A percentile compares a stretch with the other conserved stretches of the same genome.
Evolutionary conservation across 2,888 invertebrate genomes (phyloP).

Genomic region (Rhamnusium bicolor): DNA sequence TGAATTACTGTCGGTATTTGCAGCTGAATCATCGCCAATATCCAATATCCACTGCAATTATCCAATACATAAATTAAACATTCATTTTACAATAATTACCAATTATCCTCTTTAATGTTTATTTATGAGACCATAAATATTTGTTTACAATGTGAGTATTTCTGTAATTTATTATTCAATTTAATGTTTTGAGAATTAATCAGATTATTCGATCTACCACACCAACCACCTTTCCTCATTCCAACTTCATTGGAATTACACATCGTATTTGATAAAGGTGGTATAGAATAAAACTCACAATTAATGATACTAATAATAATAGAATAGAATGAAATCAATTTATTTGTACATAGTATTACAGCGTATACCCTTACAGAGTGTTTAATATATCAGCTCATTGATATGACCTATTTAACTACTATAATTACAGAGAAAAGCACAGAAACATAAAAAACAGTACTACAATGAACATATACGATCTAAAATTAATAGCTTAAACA

Average conservation of each 20-base stretch:
- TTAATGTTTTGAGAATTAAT: neutral
- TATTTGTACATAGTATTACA: no score
- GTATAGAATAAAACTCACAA: no score
- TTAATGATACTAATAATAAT: no score
- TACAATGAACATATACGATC: no score
- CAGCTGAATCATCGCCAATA: conserved; percentile 34
- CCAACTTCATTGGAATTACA: neutral
- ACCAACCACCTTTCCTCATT: neutral
- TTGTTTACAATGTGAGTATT: conserved; percentile 26
- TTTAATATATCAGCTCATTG: no score
- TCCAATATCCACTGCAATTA: conserved; percentile 30
- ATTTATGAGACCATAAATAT: conserved; percentile 35
- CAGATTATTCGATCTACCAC: neutral
- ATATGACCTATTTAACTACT: no score
- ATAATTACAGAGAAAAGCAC: no score
- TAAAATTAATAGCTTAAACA: no score
- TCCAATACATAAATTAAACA: conserved; percentile 41
- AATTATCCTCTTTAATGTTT: conserved; percentile 33
- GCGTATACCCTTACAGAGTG: no score
- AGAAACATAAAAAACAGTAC: no score
- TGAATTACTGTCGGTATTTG: conserved; percentile 15
- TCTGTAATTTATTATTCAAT: conserved; percentile 19
- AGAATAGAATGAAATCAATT: no score
- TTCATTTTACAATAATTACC: conserved; percentile 38
- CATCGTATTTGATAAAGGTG: no score